Evolutionary conservation across 1,140 invertebrate genomes (phyloP).

Genomic region (Lordiphosa mommai): DNA sequence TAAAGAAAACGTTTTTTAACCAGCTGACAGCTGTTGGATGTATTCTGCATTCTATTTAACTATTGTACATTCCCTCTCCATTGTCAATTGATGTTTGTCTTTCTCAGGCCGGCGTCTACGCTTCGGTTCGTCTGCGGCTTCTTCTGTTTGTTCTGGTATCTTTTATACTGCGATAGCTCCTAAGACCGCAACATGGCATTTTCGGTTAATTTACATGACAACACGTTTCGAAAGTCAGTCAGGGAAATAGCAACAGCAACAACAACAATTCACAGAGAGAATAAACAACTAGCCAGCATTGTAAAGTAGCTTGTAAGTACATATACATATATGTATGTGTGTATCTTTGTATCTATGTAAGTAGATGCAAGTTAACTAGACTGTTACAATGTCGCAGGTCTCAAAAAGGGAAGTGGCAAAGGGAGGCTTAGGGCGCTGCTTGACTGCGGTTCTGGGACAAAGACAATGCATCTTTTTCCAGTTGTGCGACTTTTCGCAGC

Average conservation of each 20-base stretch:
- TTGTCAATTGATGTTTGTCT: conserved; percentile 54
- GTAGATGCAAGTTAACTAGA: conserved; percentile 69
- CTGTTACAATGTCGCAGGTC: conserved; percentile 61
- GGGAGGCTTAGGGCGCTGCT: conserved; percentile 24
- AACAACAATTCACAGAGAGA: background rate
- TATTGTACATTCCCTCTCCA: no score
- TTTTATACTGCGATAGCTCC: conserved; percentile 31
- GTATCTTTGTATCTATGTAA: no score
- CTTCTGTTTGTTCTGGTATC: conserved; percentile 43
- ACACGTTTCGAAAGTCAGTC: conserved; percentile 75
- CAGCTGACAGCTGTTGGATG: conserved; percentile 31
- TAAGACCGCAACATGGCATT: conserved; percentile 45
- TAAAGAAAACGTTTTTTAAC: no score
- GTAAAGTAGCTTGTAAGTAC: conserved; percentile 62
- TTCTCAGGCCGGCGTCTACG: conserved; percentile 44
- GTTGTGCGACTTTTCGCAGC: conserved; percentile 40
- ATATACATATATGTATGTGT: no score
- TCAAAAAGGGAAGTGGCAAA: background rate
- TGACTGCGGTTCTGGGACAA: conserved; percentile 65
- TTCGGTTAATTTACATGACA: conserved; percentile 75
- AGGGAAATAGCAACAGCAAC: conserved; percentile 13
- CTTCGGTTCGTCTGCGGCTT: background rate
- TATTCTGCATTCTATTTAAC: no score
- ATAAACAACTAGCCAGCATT: conserved; percentile 24
- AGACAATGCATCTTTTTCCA: conserved; percentile 47